Evolutionary conservation across 2,113 vertebrate genomes (phyloP).

Genomic region (Polypterus senegalus): DNA sequence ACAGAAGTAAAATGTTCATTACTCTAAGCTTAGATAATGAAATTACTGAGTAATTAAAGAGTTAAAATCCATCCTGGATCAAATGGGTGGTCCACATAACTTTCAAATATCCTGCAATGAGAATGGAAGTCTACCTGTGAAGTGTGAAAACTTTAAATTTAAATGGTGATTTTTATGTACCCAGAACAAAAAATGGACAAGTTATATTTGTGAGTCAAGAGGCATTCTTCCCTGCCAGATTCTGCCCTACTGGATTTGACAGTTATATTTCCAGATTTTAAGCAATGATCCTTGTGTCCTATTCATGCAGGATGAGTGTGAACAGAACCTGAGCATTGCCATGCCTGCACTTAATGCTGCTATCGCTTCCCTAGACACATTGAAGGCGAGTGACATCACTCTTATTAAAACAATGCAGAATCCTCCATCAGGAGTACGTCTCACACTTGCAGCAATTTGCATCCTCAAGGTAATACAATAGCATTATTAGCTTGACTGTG

Average conservation of each 20-base stretch:
- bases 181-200: neutral
- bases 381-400: slow-evolving; percentile 25
- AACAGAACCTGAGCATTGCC: slow-evolving; percentile 24
- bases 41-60: no score
- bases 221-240: no score
- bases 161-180: no score
- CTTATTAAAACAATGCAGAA: slow-evolving; percentile 28
- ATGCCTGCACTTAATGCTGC: slow-evolving; percentile 22
- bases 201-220: neutral
- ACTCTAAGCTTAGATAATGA: no score
- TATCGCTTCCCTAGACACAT: slow-evolving; percentile 21
- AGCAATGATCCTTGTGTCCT: neutral
- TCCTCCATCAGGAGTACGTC: slow-evolving; percentile 20
- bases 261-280: no score
- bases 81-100: no score
- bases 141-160: no score
- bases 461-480: slow-evolving; percentile 19
- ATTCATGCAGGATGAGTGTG: slow-evolving; percentile 21
- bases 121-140: no score
- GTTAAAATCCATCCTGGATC: no score
- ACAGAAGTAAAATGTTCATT: no score
- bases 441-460: slow-evolving; percentile 20
- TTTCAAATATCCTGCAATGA: no score
- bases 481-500: no score
- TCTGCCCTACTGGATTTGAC: neutral